Base-by-base conservation (phyloP, 2,797 vertebrate species). In the Gallinago stenura region DNA sequence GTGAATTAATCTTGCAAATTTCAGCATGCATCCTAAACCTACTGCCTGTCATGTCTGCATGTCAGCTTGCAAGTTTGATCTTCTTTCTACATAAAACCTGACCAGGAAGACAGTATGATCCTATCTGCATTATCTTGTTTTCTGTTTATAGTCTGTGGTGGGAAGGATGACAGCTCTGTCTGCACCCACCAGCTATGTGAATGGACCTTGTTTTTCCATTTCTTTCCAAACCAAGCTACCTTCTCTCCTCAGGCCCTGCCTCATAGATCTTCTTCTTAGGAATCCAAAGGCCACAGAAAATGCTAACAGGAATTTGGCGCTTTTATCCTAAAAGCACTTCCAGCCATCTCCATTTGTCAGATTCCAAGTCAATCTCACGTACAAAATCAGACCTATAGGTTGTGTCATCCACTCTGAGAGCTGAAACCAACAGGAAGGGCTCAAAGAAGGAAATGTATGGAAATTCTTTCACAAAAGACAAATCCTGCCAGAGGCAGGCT, bases 391-490 rank as follows among this genome's bases (percentile, higher is more conserved):
- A 73, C 19, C n/a, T 37, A 37, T 15, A 87, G 31, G 28, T 64
- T 12, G 2, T 35, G 33, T 83, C 75, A 60, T 28, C 78, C 66
- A 50, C 22, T 83, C n/a, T 0, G 8, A 89, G 66, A 73, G 28
- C 48, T 0, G 0, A 93, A 92, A 90, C 39, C 68, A 70, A 33
- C 19, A 48, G 31, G 37, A 72, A 78, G 11, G 12, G 31, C 31
- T 77, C 18, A 46, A 60, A 84, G 78, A 37, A 90, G 20, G 48
- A 84, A 83, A 77, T 46, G 10, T 50, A 80, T 70, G 81, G 86
- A 89, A 93, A 94, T 87, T 87, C 62, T 93, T 87, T 82, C 35
- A 45, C 48, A 87, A 89, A 93, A 87, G 62, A 73, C 31, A 87
- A 90, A 53, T 41, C 39, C 62, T 89, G 22, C 19, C 62, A 82